Evolutionary conservation across 2,113 vertebrate species (phyloP).

Genomic region (Etia nguti): DNA sequence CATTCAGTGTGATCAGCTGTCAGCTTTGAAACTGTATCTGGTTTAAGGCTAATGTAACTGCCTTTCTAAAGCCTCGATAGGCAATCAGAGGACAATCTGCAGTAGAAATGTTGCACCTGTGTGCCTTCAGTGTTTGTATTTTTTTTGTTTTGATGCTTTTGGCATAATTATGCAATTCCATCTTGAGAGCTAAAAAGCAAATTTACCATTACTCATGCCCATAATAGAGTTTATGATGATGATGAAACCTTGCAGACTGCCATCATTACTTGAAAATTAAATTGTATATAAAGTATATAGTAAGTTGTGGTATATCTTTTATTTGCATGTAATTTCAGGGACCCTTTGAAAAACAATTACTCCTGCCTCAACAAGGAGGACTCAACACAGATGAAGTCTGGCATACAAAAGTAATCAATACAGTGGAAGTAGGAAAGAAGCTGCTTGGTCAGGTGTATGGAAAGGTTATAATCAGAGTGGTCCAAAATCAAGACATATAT

Average conservation of each 20-base stretch:
- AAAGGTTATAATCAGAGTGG: background rate
- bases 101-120: background rate
- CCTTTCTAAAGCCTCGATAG: background rate
- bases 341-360: slow-evolving; percentile 1
- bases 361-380: background rate
- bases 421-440: background rate
- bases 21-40: background rate
- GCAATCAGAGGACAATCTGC: background rate
- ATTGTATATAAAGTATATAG: background rate
- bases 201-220: background rate
- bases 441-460: slow-evolving; percentile 16
- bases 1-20: slow-evolving; percentile 25
- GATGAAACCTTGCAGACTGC: background rate
- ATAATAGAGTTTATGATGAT: background rate
- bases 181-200: background rate
- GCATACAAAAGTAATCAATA: slow-evolving; percentile 43
- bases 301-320: background rate
- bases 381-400: background rate
- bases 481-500: background rate
- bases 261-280: background rate
- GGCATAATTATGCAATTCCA: background rate
- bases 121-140: background rate
- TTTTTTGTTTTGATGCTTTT: background rate
- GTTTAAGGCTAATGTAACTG: background rate
- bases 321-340: slow-evolving; percentile 6